Conservation (phyloP, 1,140 invertebrate species). For the Cyclargus thomasi region DNA sequence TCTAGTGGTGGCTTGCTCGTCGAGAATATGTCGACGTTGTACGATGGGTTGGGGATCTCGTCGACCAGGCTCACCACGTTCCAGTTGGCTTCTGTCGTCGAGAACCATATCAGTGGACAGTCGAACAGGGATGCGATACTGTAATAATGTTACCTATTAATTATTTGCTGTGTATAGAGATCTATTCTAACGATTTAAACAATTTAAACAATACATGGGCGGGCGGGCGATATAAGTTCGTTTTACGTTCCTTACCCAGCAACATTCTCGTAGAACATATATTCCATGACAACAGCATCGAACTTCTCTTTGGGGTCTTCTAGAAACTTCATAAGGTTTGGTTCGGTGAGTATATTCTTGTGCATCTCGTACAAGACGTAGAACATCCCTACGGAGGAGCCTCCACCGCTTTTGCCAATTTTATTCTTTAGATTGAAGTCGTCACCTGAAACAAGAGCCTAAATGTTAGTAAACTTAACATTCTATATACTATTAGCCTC, state of each 20-base stretch:
- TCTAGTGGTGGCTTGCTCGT: conserved; percentile 31
- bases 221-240: too few relatives aligned
- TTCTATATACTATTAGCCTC: too few relatives aligned
- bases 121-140: conserved; percentile 47
- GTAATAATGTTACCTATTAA: too few relatives aligned
- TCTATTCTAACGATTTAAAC: too few relatives aligned
- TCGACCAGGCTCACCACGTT: conserved; percentile 40
- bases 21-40: conserved; percentile 43
- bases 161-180: too few relatives aligned
- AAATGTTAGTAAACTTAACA: too few relatives aligned
- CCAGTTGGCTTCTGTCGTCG: conserved; percentile 47
- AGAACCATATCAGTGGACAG: conserved; percentile 47
- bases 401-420: conserved; percentile 32
- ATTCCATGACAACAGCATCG: conserved; percentile 50
- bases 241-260: conserved; percentile 38
- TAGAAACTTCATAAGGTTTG: conserved; percentile 31
- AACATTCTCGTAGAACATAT: conserved; percentile 44
- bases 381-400: conserved; percentile 29
- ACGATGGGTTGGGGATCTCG: conserved; percentile 43
- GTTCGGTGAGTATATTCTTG: conserved; percentile 29
- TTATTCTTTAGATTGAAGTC: conserved; percentile 36
- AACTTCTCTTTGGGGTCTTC: conserved; percentile 45
- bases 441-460: conserved; percentile 29
- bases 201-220: too few relatives aligned
- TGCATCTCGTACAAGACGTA: conserved; percentile 33